Evolutionary conservation across 2,113 vertebrate species (phyloP), one percentile per base, ranked within the genome.

Genomic region (Varanus komodoensis): DNA sequence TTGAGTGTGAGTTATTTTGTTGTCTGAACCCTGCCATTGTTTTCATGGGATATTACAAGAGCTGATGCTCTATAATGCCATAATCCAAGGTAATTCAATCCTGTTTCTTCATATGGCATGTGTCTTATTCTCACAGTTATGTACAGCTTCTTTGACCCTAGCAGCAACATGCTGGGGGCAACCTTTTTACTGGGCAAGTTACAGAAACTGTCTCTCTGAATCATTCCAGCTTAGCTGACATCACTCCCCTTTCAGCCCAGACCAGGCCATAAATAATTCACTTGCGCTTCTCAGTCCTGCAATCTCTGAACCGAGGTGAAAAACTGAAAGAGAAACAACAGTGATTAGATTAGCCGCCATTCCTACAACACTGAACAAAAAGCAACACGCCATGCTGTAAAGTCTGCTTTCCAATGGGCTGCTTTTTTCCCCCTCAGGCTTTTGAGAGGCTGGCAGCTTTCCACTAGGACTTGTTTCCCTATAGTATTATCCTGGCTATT

Each of bases 261-360:
- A 34, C 57, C 48, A 87, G 34, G 15, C 44, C 90, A 93, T 95
- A 93, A 96, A 96, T 95, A 92, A 96, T 94, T 94, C 90, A 96
- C 84, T 1, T 57, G 68, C 91, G 52, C 74, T 92, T 67, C 78
- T 81, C 93, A 71, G 84, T 74, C 73, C 85, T 57, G 89, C 68
- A 12, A 89, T 83, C 77, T 86, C 67, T 82, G 86, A 25, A 27
- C 81, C 86, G 84, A 93, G 82, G 78, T 73, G 90, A 90, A 79
- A 1, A 4, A 84, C 88, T 93, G 44, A 23, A 80, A 86, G 64
- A 8, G 89, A 82, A 93, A 44, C 9, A 88, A 32, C 75, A 27
- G 3, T 3, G 6, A 86, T 92, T 91, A 93, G 75, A 79, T 92
- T 81, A 86, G 92, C 34, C 7, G 25, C 17, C 77, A 50, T 68